A percentile compares a stretch with the other conserved stretches of the same genome.
Evolutionary conservation across 2,113 vertebrate species (phyloP).

Genomic region (Xenopus borealis): DNA sequence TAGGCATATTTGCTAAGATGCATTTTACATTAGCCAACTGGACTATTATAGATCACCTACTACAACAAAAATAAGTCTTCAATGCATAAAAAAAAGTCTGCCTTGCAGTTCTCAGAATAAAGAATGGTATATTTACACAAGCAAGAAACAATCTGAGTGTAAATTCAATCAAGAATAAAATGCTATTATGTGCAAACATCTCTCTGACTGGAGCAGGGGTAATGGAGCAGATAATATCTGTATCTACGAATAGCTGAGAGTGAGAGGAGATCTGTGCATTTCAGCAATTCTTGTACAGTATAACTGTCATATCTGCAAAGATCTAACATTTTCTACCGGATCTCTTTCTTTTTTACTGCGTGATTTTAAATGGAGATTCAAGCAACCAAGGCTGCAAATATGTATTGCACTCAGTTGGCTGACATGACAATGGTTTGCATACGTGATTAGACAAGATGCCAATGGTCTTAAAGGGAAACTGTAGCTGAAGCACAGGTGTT

Average conservation of each 20-base stretch:
- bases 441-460: too few relatives aligned
- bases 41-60: constrained; percentile 2
- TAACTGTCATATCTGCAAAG: constrained; percentile 27
- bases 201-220: constrained; percentile 59
- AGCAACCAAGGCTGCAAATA: background rate
- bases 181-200: constrained; percentile 60
- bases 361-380: background rate
- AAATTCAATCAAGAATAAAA: constrained; percentile 65
- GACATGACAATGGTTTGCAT: too few relatives aligned
- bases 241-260: constrained; percentile 56
- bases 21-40: too few relatives aligned
- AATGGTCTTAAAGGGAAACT: too few relatives aligned
- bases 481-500: too few relatives aligned
- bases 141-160: constrained; percentile 47
- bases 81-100: constrained; percentile 48
- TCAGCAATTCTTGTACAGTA: constrained; percentile 34
- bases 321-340: constrained; percentile 9
- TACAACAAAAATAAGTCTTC: background rate
- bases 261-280: constrained; percentile 43
- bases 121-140: constrained; percentile 50
- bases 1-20: too few relatives aligned
- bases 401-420: too few relatives aligned
- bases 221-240: constrained; percentile 65
- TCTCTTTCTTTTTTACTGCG: constrained; percentile 7
- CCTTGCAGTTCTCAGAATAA: constrained; percentile 31